These are phyloP conservation scores for Neopipo cinnamomea DNA, from an alignment of 2,113 vertebrate genomes.

Conservation along the genomic window DNA sequence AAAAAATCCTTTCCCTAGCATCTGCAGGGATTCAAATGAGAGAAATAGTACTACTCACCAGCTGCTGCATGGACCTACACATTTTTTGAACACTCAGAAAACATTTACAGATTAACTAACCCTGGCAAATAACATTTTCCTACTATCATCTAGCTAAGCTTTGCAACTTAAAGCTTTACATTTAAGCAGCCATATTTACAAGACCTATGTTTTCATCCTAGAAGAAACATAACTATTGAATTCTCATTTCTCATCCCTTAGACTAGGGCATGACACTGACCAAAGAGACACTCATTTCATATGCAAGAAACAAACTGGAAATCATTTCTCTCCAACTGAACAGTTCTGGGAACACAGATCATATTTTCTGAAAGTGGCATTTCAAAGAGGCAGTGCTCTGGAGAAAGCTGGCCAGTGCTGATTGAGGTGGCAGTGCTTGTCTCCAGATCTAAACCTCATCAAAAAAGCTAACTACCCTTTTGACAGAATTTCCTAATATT, in stretches of 20 bases:
- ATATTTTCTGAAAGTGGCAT: background rate
- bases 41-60: background rate
- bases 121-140: background rate
- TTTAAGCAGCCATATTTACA: background rate
- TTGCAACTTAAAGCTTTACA: background rate
- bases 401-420: background rate
- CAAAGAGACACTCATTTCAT: background rate
- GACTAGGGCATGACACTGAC: background rate
- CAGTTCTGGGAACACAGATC: background rate
- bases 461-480: background rate
- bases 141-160: background rate
- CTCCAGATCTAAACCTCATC: background rate
- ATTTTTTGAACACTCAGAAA: background rate
- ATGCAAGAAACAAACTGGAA: background rate
- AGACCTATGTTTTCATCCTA: background rate
- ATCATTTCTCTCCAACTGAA: background rate
- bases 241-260: background rate
- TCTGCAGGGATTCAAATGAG: background rate
- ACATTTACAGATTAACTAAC: background rate
- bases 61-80: background rate
- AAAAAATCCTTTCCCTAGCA: background rate
- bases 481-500: background rate
- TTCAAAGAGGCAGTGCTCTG: background rate
- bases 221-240: background rate
- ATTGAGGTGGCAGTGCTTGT: background rate